Evolutionary conservation across 2,888 invertebrate species (phyloP), one percentile per base, ranked within the genome.

Genomic region (Tetrapedia diversipes): DNA sequence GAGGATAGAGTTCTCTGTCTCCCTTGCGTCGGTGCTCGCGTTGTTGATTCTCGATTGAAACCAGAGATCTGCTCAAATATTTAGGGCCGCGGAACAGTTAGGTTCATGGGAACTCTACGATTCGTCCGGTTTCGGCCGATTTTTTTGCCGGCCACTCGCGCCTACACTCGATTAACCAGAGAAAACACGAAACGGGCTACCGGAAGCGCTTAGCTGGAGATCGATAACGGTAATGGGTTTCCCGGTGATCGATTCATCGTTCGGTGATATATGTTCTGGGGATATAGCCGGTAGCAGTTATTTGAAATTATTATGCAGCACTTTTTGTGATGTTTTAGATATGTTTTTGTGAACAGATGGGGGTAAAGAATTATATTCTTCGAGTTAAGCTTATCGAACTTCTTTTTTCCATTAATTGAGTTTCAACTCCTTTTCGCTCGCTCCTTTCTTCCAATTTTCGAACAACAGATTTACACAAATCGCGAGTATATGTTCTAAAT

Each of bases 31-130:
- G 22, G 14, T 19, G 66, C 56, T 68, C 67, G 74, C 79, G 82
- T 84, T 87, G 88, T 90, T 90, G 90, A 91, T 91, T 90, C 89
- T 90, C 90, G 90, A 91, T 91, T 91, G 91, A 91, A 91, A 91
- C 89, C 83, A 77, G 90, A 90, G 91, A 91, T 91, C 90, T 89
- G 89, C 89, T 90, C 90, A 90, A 91, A 91, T 88, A 90, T 85
- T n/a, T 86, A 84, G 87, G 85, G 77, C 81, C 81, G 64, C 57
- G 79, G 87, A 86, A 90, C 89, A 87, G 89, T 89, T 89, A 87
- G 87, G 86, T 86, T 81, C 88, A 89, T 90, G 90, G 90, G 90
- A 91, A 86, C 74, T 80, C n/a, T 43, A 71, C 56, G 64, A 65
- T 74, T 83, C 80, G 75, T 57, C 67, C 45, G 73, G 73, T 77